Percentiles rank a stretch among this genome's conserved stretches.
phyloP scores from a whole-genome alignment of 2,113 vertebrate species.

The Phylloscopus trochiloides region DNA sequence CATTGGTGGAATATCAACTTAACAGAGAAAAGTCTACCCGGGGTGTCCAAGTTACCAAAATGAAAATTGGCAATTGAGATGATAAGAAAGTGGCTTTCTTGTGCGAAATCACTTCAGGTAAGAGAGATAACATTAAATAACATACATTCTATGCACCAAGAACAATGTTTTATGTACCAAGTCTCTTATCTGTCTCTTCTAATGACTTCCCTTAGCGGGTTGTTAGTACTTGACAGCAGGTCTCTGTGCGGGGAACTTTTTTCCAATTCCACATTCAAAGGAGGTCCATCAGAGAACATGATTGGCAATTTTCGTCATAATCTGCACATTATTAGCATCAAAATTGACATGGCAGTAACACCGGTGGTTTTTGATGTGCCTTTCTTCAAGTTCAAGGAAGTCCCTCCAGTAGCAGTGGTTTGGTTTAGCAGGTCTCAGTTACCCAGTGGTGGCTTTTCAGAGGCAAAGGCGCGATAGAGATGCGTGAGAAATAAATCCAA shows the following conservation, averaged over 20 bases:
- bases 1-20: conserved; percentile 87
- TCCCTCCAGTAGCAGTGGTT: conserved; percentile 83
- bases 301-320: conserved; percentile 99
- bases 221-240: conserved; percentile 99
- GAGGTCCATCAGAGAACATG: conserved; percentile 99
- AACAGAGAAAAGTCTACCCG: conserved; percentile 86
- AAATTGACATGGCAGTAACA: conserved; percentile 95
- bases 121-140: conserved; percentile 89
- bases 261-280: conserved; percentile 96
- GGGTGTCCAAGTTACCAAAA: conserved; percentile 86
- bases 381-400: conserved; percentile 87
- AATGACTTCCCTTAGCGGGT: conserved; percentile 99
- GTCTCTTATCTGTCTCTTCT: conserved; percentile 98
- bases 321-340: conserved; percentile 99
- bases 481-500: conserved; percentile 64
- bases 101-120: conserved; percentile 85
- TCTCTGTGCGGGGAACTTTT: conserved; percentile 97
- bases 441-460: conserved; percentile 74
- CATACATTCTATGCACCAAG: conserved; percentile 90
- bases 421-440: conserved; percentile 73
- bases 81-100: conserved; percentile 84
- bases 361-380: conserved; percentile 86
- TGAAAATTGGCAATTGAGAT: conserved; percentile 89
- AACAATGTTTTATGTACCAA: conserved; percentile 96
- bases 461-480: conserved; percentile 62